phyloP scores from a whole-genome alignment of 1,140 invertebrate species.

The Brachionus paranguensis region DNA sequence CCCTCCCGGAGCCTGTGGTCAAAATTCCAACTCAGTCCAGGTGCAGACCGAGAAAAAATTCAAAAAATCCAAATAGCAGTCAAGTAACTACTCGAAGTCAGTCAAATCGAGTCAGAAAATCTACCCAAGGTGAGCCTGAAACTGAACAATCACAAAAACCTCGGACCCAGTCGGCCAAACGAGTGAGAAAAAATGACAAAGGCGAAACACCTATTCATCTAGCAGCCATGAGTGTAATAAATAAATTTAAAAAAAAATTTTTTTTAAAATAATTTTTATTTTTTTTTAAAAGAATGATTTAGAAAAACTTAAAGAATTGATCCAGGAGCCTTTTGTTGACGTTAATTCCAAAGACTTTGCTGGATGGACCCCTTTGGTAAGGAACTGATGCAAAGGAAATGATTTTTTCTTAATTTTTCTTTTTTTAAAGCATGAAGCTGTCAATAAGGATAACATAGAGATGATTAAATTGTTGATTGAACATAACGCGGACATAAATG shows the following conservation, averaged over 20 bases:
- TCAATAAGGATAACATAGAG: constrained; percentile 34
- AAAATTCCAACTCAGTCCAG: background rate
- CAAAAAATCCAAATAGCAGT: background rate
- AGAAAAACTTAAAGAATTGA: constrained; percentile 4
- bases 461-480: constrained; percentile 39
- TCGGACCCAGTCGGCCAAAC: constrained; percentile 11
- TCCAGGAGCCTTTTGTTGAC: background rate
- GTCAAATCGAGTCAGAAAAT: background rate
- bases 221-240: constrained; percentile 33
- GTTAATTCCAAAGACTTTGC: constrained; percentile 31
- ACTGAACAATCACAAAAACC: background rate
- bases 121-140: background rate
- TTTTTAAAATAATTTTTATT: background rate
- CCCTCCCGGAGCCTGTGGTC: background rate
- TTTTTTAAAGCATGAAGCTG: constrained; percentile 37
- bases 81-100: background rate
- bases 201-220: constrained; percentile 27
- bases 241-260: background rate
- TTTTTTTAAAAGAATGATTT: background rate
- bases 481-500: constrained; percentile 40
- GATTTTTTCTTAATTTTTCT: background rate
- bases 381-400: background rate
- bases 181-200: constrained; percentile 31
- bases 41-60: background rate
- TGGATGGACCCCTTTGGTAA: constrained; percentile 36